phyloP scores from a whole-genome alignment of 2,888 invertebrate species.

The Aphelenchoides bicaudatus region DNA sequence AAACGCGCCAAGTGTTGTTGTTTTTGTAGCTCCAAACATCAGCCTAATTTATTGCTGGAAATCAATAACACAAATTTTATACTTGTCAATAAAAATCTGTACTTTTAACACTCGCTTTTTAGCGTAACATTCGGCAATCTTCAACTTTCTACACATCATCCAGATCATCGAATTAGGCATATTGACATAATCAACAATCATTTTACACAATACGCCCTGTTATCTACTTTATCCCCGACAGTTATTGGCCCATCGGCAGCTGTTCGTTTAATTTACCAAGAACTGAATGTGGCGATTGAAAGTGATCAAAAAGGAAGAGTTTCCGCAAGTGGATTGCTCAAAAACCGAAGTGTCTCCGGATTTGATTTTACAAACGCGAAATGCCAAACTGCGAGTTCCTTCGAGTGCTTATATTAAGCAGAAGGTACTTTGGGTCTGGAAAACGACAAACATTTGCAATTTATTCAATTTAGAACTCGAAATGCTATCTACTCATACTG shows the following conservation, averaged over 20 bases:
- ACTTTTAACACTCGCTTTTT: too few species aligned
- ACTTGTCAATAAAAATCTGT: too few species aligned
- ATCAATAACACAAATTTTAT: too few species aligned
- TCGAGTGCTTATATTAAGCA: neutral
- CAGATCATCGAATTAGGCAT: too few species aligned
- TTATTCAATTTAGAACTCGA: neutral
- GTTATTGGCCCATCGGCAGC: neutral
- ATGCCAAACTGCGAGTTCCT: neutral
- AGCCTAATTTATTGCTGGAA: too few species aligned
- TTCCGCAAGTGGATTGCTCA: neutral
- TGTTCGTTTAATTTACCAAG: neutral
- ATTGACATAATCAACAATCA: neutral
- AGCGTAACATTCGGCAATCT: too few species aligned
- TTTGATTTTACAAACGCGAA: neutral
- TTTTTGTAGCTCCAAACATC: too few species aligned
- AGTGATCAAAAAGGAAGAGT: neutral
- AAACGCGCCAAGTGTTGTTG: too few species aligned
- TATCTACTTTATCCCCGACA: neutral
- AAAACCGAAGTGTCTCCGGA: neutral
- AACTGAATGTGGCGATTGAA: neutral
- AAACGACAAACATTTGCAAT: neutral
- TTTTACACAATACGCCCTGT: neutral
- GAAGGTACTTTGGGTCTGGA: neutral
- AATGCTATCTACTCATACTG: neutral
- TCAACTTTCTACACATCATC: too few species aligned